Conservation (phyloP, 1,140 invertebrate genomes). For the Conus ventricosus region DNA sequence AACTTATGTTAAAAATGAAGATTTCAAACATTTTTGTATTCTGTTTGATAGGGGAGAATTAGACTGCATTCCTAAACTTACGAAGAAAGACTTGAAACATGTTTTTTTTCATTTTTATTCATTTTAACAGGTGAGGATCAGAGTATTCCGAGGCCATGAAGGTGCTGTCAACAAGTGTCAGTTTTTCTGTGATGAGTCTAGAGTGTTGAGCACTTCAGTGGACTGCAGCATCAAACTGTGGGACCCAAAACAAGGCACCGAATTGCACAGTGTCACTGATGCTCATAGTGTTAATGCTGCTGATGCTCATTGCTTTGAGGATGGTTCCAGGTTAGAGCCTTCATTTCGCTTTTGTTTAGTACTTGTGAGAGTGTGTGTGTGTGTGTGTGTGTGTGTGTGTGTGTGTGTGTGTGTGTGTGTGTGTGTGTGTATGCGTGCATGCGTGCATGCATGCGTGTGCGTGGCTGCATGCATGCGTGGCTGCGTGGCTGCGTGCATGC, state of each 20-base stretch:
- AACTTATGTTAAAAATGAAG: too few species aligned
- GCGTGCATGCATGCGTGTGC: not conserved
- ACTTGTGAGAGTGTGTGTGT: not conserved
- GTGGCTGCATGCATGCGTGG: too few species aligned
- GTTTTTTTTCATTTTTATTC: too few species aligned
- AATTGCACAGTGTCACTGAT: conserved; percentile 52
- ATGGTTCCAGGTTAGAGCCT: conserved; percentile 52
- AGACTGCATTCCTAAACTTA: too few species aligned
- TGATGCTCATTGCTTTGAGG: conserved; percentile 51
- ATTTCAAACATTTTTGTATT: too few species aligned
- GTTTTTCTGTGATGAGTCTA: conserved; percentile 62
- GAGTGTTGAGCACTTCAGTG: conserved; percentile 62
- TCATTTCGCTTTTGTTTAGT: not conserved
- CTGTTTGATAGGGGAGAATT: too few species aligned
- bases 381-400: conserved; percentile 25
- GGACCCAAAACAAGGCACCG: conserved; percentile 59
- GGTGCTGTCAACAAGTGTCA: conserved; percentile 68
- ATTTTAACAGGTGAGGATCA: conserved; percentile 62
- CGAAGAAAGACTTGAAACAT: too few species aligned
- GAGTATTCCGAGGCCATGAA: conserved; percentile 65
- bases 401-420: not conserved
- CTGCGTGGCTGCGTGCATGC: too few species aligned
- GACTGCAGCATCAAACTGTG: conserved; percentile 69
- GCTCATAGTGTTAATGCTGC: conserved; percentile 54
- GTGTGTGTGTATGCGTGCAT: not conserved